phyloP scores from a whole-genome alignment of 2,888 invertebrate species.

The Athalia rosae region DNA sequence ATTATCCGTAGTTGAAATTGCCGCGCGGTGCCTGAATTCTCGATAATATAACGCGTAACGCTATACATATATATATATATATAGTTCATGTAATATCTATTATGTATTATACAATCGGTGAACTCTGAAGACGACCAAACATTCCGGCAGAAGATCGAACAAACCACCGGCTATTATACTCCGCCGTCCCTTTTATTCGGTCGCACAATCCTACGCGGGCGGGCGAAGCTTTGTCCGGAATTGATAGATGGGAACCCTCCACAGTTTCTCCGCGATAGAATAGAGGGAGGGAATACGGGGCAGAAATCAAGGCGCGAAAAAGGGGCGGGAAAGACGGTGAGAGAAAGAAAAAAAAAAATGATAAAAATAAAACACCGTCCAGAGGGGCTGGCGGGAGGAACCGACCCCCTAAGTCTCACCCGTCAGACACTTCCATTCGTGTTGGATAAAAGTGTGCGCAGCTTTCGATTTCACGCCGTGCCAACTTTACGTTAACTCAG shows the following conservation, averaged over 20 bases:
- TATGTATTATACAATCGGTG: not conserved
- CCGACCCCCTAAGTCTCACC: not conserved
- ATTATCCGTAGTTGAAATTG: too few species aligned
- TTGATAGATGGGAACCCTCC: constrained; percentile 39
- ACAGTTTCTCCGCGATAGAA: constrained; percentile 1
- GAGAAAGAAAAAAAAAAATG: too few species aligned
- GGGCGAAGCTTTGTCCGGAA: constrained; percentile 31
- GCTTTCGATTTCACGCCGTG: constrained; percentile 41
- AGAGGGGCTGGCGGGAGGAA: not conserved
- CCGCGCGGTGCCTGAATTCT: too few species aligned
- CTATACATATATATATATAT: too few species aligned
- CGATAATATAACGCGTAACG: too few species aligned
- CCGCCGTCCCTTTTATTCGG: constrained; percentile 54
- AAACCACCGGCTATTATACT: constrained; percentile 54
- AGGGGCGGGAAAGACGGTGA: not conserved
- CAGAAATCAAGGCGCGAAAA: constrained; percentile 5
- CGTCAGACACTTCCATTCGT: constrained; percentile 23
- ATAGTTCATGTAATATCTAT: too few species aligned
- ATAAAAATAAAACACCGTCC: too few species aligned
- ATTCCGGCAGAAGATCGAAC: constrained; percentile 54
- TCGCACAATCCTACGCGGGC: constrained; percentile 33
- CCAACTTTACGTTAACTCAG: not conserved
- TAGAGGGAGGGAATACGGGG: not conserved
- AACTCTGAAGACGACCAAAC: constrained; percentile 51
- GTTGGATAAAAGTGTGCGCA: constrained; percentile 2